These are phyloP conservation scores for Trichopoda pennipes DNA, from an alignment of 2,888 invertebrate species.

Conservation along the genomic window DNA sequence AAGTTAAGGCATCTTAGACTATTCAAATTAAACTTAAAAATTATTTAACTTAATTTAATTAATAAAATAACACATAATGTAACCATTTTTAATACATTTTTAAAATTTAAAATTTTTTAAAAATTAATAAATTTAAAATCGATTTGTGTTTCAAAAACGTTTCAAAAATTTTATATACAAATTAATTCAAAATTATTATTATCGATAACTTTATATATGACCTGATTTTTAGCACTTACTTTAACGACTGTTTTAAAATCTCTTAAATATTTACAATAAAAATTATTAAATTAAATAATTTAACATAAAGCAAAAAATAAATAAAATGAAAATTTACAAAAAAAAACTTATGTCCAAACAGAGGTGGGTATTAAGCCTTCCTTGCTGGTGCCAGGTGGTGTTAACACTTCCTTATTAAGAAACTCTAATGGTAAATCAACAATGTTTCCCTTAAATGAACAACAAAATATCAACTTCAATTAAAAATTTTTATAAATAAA, in stretches of 20 bases:
- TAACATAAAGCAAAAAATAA: neutral
- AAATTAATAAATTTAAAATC: too few species aligned
- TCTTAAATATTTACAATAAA: neutral
- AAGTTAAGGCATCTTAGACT: too few species aligned
- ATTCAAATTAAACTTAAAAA: too few species aligned
- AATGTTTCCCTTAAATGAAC: conserved; percentile 86
- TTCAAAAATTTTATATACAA: neutral
- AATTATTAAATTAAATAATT: neutral
- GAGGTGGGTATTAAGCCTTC: conserved; percentile 96
- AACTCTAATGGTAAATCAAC: conserved; percentile 95
- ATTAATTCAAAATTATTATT: neutral
- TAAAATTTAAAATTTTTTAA: too few species aligned
- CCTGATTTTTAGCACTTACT: conserved; percentile 27
- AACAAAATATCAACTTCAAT: neutral
- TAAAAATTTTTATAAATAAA: neutral
- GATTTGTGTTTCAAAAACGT: neutral
- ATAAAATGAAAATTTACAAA: conserved; percentile 6
- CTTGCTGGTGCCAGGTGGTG: conserved; percentile 90
- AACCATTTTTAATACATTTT: too few species aligned
- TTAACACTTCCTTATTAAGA: conserved; percentile 91
- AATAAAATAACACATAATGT: too few species aligned
- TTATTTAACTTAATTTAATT: too few species aligned
- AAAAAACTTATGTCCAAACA: conserved; percentile 89
- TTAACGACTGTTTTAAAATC: neutral
- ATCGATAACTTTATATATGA: conserved; percentile 14